Conservation (phyloP, 2,797 vertebrate species). For the Pyrocephalus nanus region DNA sequence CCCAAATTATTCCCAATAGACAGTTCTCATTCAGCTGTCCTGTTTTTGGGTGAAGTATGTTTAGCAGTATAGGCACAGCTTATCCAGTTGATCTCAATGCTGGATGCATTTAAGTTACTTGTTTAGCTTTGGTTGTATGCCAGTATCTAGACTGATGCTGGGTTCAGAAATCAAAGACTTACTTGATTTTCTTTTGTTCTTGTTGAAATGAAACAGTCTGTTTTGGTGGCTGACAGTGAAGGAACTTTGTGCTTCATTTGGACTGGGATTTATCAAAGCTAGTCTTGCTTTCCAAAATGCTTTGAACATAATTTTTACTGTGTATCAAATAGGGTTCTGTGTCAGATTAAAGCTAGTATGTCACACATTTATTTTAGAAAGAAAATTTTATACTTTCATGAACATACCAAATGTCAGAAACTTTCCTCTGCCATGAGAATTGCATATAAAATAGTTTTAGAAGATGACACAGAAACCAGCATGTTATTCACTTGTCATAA, state of each 20-base stretch:
- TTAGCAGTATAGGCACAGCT: not conserved
- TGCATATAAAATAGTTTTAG: not conserved
- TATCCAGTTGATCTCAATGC: not conserved
- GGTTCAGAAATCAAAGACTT: not conserved
- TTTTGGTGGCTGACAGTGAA: not conserved
- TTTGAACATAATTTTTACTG: not conserved
- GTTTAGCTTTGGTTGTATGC: not conserved
- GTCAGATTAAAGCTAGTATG: conserved; percentile 11
- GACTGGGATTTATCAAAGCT: not conserved
- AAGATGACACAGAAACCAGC: conserved; percentile 8
- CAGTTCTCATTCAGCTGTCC: not conserved
- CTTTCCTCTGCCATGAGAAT: not conserved
- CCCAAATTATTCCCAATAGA: not conserved
- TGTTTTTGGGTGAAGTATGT: not conserved
- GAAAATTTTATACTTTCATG: not conserved
- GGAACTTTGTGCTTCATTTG: not conserved
- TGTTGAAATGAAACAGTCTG: not conserved
- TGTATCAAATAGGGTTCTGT: not conserved
- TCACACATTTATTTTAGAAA: conserved; percentile 26
- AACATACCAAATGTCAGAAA: not conserved
- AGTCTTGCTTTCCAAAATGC: conserved; percentile 10
- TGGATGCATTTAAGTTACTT: not conserved
- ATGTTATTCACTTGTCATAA: not conserved
- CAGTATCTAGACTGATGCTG: not conserved
- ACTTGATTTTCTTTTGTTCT: not conserved